These are phyloP conservation scores for Drosophila nr. perissopoda DNA, from an alignment of 2,888 invertebrate genomes.

Conservation along the genomic window DNA sequence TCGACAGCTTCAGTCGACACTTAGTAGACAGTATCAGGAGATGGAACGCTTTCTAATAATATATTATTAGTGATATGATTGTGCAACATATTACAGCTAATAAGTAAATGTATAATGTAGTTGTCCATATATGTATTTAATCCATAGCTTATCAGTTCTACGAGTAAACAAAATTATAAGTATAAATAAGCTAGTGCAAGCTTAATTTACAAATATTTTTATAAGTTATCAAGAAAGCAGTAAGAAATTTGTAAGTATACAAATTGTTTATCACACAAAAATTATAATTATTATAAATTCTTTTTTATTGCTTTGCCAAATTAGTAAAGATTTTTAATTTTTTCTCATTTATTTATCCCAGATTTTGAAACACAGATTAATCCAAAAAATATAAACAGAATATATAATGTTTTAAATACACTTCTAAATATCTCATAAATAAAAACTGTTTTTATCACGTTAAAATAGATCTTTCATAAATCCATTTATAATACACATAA, in stretches of 20 bases:
- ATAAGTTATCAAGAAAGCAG: background rate
- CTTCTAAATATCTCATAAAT: background rate
- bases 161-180: background rate
- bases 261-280: background rate
- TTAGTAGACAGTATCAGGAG: constrained; percentile 2
- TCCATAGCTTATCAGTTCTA: background rate
- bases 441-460: background rate
- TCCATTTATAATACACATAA: too few relatives aligned
- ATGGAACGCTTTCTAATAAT: constrained; percentile 3
- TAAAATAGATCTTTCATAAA: background rate
- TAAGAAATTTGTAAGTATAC: background rate
- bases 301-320: background rate
- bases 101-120: background rate
- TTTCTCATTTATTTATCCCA: background rate
- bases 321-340: background rate
- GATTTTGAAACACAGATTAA: background rate
- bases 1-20: constrained; percentile 47
- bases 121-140: background rate
- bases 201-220: background rate
- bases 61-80: constrained; percentile 1
- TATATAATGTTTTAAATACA: background rate
- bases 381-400: background rate
- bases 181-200: background rate
- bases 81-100: background rate
- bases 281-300: background rate